A percentile compares a stretch with the other conserved stretches of the same genome.
Conservation (phyloP, 1,140 invertebrate species). For the Brachionus koreanus region DNA sequence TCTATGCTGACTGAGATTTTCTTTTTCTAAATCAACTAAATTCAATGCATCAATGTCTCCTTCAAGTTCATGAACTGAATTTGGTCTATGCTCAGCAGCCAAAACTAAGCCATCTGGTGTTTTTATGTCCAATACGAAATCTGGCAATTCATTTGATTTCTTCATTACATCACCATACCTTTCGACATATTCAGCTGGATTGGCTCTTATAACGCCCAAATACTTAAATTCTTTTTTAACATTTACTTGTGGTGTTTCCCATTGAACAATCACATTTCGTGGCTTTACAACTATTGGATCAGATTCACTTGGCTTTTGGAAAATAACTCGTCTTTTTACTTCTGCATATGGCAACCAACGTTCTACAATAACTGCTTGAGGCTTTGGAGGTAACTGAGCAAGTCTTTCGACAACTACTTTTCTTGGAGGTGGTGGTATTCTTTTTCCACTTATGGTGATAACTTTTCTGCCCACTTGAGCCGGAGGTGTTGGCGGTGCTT, state of each 20-base stretch:
- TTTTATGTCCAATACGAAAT: constrained; percentile 3
- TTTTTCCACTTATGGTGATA: neutral
- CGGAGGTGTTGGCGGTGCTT: constrained; percentile 27
- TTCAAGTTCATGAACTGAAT: neutral
- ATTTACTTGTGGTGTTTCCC: constrained; percentile 17
- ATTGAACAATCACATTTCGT: constrained; percentile 44
- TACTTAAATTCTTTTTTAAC: constrained; percentile 27
- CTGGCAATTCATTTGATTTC: neutral
- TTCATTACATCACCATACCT: constrained; percentile 3
- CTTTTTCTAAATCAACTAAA: constrained; percentile 6
- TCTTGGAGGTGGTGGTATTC: constrained; percentile 33
- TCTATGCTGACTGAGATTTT: neutral
- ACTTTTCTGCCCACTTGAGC: neutral
- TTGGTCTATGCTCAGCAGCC: constrained; percentile 5
- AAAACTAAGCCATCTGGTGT: constrained; percentile 18
- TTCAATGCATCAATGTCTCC: constrained; percentile 25
- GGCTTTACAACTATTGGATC: neutral
- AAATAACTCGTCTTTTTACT: constrained; percentile 25
- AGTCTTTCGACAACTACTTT: constrained; percentile 37
- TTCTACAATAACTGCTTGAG: constrained; percentile 40
- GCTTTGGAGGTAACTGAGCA: constrained; percentile 41
- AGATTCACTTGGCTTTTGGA: neutral
- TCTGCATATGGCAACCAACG: constrained; percentile 41
- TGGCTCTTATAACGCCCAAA: constrained; percentile 12
- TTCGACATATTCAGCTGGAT: constrained; percentile 21